These are phyloP conservation scores for Oreochromis grahami DNA, from an alignment of 2,797 vertebrate species.

Conservation along the genomic window DNA sequence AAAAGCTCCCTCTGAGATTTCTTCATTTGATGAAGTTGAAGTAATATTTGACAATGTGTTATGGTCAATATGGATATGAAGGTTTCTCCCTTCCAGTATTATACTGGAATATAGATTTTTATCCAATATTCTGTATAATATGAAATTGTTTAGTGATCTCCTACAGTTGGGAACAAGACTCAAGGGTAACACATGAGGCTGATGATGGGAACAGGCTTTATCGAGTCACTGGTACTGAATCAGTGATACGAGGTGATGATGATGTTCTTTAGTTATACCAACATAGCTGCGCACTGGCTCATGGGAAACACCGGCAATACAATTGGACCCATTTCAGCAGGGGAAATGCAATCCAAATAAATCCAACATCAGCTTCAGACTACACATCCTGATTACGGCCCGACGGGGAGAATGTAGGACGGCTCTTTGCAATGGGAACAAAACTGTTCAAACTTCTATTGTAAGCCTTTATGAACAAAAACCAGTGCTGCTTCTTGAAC, in stretches of 20 bases:
- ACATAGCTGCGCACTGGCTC: background rate
- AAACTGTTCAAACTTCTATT: background rate
- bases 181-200: background rate
- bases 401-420: background rate
- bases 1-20: background rate
- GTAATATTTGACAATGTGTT: fast-evolving
- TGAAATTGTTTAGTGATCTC: background rate
- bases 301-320: background rate
- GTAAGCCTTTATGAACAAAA: background rate
- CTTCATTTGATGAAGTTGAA: background rate
- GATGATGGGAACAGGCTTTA: background rate
- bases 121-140: fast-evolving
- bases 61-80: background rate
- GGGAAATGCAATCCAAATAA: background rate
- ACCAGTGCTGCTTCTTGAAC: background rate
- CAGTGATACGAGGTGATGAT: background rate
- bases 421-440: background rate
- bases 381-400: background rate
- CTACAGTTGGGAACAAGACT: no score
- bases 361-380: background rate
- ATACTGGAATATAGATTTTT: background rate
- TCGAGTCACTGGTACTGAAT: background rate
- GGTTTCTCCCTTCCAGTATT: background rate
- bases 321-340: background rate
- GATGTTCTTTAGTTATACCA: background rate